These are phyloP conservation scores for Ectropis grisescens DNA, from an alignment of 1,140 invertebrate species.

Conservation along the genomic window DNA sequence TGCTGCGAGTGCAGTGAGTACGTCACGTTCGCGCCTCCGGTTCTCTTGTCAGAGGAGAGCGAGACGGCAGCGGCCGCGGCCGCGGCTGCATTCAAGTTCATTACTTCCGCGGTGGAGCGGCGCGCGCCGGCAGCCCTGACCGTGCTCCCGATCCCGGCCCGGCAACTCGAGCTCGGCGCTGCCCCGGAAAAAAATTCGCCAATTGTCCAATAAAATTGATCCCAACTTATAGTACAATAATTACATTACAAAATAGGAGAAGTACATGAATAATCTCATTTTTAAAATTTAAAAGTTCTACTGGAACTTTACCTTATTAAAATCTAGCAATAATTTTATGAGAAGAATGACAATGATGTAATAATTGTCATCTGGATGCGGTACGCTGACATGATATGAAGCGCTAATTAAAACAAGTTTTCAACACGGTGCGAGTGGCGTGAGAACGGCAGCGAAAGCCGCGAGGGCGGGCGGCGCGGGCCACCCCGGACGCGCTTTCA, in stretches of 20 bases:
- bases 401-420: constrained; percentile 34
- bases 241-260: too few species aligned
- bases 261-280: too few species aligned
- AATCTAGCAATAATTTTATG: too few species aligned
- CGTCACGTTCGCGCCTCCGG: constrained; percentile 56
- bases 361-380: too few species aligned
- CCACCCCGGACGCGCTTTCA: constrained; percentile 66
- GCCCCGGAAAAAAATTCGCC: too few species aligned
- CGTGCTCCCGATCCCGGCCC: constrained; percentile 46
- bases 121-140: constrained; percentile 35
- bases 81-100: constrained; percentile 64
- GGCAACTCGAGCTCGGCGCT: too few species aligned
- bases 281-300: too few species aligned
- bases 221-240: too few species aligned
- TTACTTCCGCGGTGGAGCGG: constrained; percentile 63
- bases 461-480: constrained; percentile 52
- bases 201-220: too few species aligned
- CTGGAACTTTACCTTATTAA: too few species aligned
- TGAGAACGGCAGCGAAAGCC: constrained; percentile 62
- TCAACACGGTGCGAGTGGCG: constrained; percentile 42
- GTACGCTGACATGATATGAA: constrained; percentile 8
- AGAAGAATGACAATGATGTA: too few species aligned
- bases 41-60: constrained; percentile 40
- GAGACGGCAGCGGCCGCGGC: constrained; percentile 45
- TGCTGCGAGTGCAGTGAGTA: constrained; percentile 62